Base-by-base conservation (phyloP, 2,888 invertebrate genomes). In the Copidosoma aretas region DNA sequence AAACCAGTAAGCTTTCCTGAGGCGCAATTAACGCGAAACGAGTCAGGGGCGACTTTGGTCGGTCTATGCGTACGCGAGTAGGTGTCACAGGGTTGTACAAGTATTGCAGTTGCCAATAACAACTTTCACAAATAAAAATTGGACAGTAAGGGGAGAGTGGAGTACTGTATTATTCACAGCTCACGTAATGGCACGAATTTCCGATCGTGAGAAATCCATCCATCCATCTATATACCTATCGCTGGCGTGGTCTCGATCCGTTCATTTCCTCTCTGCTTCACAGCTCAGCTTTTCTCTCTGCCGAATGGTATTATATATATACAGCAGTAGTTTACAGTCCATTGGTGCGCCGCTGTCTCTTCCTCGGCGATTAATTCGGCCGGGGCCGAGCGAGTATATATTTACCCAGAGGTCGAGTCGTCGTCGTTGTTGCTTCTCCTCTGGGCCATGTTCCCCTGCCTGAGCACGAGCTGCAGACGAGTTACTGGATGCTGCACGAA, bases 191-290 rank as follows among this genome's bases (percentile, higher is more conserved):
- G 67, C 62, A 62, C 62, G 51, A 72, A 72, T 69, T 70, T 72
- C 67, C 71, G 68, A 72, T 72, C 69, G 69, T 67, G 71, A 72
- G 67, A 72, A 70, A 70, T 72, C 64, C 62, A 70, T 69, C 61
- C 64, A 46, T 32, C 41, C n/a, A n/a, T n/a, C n/a, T n/a, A n/a
- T n/a, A n/a, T n/a, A n/a, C n/a, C n/a, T n/a, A n/a, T 14, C 53
- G 21, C 19, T 19, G 24, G 19, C 53, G n/a, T 53, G 19, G 10
- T 14, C 53, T 19, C 24, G 17, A 14, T 41, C 21, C 10, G 41
- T 56, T 56, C 32, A 22, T 32, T 32, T 32, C 32, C 32, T 32
- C 32, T 32, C 32, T 32, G 4, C 24, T 49, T 32, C 24, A 32
- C 15, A 32, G 4, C 46, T 32, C 17, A 21, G n/a, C 53, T 49